phyloP scores from a whole-genome alignment of 2,113 vertebrate genomes.

The Xerus inauris region DNA sequence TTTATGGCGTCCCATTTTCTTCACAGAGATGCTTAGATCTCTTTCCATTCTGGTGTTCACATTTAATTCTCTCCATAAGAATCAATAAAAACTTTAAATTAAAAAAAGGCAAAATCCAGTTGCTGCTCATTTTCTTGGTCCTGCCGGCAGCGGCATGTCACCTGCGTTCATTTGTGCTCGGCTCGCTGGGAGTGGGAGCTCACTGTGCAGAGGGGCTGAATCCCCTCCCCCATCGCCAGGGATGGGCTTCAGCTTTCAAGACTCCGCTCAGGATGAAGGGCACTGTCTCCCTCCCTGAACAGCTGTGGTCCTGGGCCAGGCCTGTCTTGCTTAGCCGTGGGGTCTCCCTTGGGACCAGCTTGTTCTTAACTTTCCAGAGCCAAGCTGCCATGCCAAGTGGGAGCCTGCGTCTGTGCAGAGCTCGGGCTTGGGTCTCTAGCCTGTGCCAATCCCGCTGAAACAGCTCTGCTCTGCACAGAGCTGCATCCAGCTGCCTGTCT shows the following conservation, averaged over 20 bases:
- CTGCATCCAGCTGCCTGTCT: not conserved
- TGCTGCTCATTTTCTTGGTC: constrained; percentile 65
- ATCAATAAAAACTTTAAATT: constrained; percentile 75
- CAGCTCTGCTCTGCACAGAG: not conserved
- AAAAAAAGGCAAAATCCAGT: constrained; percentile 72
- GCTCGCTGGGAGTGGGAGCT: not conserved
- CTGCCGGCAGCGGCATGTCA: constrained; percentile 24
- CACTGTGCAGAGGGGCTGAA: not conserved
- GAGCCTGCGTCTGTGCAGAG: too few relatives aligned
- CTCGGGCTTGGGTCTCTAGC: not conserved
- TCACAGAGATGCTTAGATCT: not conserved
- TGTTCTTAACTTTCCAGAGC: not conserved
- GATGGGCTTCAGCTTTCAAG: not conserved
- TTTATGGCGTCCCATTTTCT: not conserved
- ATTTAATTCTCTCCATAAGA: constrained; percentile 65
- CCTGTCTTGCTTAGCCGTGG: not conserved
- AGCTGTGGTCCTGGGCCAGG: accelerated
- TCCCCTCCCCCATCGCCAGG: not conserved
- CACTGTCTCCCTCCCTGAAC: too few relatives aligned
- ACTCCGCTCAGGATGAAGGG: not conserved
- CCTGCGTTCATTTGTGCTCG: not conserved
- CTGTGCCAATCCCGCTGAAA: not conserved
- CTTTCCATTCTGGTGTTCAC: constrained; percentile 43
- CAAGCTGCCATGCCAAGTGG: not conserved
- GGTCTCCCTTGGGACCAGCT: not conserved